phyloP scores from a whole-genome alignment of 2,797 vertebrate genomes.

The Neoniphon sammara region DNA sequence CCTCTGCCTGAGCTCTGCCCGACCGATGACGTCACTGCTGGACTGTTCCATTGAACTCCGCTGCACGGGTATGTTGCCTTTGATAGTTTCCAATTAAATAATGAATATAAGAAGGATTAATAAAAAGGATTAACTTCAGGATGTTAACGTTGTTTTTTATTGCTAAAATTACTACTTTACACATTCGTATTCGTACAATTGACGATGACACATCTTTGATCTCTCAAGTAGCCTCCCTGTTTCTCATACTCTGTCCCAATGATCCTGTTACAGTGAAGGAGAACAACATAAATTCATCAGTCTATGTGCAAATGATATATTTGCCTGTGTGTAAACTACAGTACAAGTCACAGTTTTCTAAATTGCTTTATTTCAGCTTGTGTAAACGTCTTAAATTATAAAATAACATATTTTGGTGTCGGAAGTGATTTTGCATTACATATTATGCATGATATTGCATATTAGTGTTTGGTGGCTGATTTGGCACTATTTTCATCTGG shows the following conservation, averaged over 20 bases:
- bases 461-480: not conserved
- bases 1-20: constrained; percentile 23
- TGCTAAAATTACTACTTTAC: accelerated
- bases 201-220: accelerated
- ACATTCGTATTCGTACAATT: accelerated
- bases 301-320: not conserved
- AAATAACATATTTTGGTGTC: not conserved
- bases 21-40: constrained; percentile 33
- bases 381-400: not conserved
- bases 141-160: accelerated
- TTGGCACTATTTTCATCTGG: not conserved
- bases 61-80: not conserved
- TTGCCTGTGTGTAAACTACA: not conserved
- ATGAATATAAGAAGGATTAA: accelerated
- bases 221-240: not conserved
- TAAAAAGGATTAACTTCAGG: accelerated
- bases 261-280: not conserved
- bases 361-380: not conserved
- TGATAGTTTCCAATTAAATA: not conserved
- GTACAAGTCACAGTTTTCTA: not conserved
- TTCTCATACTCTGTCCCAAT: not conserved
- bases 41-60: constrained; percentile 38
- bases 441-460: not conserved
- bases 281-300: no score
- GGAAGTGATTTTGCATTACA: not conserved